Percentiles rank a stretch among this genome's conserved stretches.
Evolutionary conservation across 2,113 vertebrate genomes (phyloP).

Genomic region (Crotophaga sulcirostris): DNA sequence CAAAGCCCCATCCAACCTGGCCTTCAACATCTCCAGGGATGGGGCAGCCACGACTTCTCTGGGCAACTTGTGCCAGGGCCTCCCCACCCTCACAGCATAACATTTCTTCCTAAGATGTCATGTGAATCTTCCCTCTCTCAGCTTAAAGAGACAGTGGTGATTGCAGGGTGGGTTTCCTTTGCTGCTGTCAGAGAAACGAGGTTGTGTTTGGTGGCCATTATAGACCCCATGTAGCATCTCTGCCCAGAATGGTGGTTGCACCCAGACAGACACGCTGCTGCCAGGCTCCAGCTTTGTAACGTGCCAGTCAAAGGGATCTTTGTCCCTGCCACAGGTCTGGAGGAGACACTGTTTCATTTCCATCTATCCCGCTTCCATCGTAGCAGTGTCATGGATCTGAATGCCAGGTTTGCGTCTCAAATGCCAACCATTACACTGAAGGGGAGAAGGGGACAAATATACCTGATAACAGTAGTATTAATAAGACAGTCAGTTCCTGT

Average conservation of each 20-base stretch:
- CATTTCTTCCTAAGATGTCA: too few species aligned
- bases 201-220: not conserved
- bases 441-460: not conserved
- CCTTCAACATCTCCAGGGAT: too few species aligned
- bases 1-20: too few species aligned
- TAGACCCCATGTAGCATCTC: not conserved
- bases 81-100: too few species aligned
- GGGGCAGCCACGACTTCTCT: too few species aligned
- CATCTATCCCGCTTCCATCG: not conserved
- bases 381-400: not conserved
- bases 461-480: not conserved
- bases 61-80: too few species aligned
- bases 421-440: not conserved
- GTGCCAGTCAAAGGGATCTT: not conserved
- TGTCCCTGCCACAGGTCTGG: not conserved
- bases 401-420: not conserved
- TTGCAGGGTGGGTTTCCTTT: not conserved
- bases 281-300: not conserved
- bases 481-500: accelerated
- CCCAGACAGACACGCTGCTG: not conserved
- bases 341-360: not conserved
- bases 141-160: not conserved
- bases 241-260: not conserved
- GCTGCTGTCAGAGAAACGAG: not conserved
- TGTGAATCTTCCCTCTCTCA: too few species aligned